A percentile compares a stretch with the other conserved stretches of the same genome.
Evolutionary conservation across 2,888 invertebrate genomes (phyloP).

Genomic region (Nasonia oneida): DNA sequence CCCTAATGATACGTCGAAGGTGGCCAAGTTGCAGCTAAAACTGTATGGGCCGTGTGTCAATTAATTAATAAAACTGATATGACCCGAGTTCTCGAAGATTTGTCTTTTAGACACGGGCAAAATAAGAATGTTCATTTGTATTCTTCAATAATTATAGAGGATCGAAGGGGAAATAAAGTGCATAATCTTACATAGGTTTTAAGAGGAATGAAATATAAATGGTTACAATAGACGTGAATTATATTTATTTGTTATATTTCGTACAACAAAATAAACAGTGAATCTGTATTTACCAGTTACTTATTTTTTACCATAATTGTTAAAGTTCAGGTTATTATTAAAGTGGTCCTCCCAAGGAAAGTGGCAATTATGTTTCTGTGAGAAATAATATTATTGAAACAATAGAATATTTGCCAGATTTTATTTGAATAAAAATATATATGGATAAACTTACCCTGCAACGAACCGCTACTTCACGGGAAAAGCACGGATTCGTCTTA

Average conservation of each 20-base stretch:
- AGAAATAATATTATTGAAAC: neutral
- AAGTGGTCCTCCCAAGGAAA: neutral
- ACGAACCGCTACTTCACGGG: neutral
- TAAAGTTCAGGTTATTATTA: neutral
- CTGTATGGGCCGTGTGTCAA: constrained; percentile 59
- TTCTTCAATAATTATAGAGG: neutral
- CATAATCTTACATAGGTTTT: neutral
- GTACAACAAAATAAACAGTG: no score
- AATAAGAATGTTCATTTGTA: constrained; percentile 11
- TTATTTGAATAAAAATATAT: neutral
- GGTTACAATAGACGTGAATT: no score
- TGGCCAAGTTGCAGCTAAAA: constrained; percentile 52
- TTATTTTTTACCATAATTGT: neutral
- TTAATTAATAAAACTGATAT: constrained; percentile 62
- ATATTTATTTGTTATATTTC: no score
- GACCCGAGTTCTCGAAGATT: constrained; percentile 3
- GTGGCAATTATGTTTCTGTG: neutral
- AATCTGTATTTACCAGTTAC: neutral
- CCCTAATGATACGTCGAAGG: constrained; percentile 74
- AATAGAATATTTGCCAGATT: neutral
- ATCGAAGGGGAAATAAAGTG: neutral
- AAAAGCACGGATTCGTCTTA: neutral
- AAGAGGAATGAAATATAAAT: no score
- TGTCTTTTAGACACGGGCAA: constrained; percentile 15
- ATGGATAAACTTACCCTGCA: neutral